Base-by-base conservation (phyloP, 2,113 vertebrate species). In the Anseranas semipalmata region DNA sequence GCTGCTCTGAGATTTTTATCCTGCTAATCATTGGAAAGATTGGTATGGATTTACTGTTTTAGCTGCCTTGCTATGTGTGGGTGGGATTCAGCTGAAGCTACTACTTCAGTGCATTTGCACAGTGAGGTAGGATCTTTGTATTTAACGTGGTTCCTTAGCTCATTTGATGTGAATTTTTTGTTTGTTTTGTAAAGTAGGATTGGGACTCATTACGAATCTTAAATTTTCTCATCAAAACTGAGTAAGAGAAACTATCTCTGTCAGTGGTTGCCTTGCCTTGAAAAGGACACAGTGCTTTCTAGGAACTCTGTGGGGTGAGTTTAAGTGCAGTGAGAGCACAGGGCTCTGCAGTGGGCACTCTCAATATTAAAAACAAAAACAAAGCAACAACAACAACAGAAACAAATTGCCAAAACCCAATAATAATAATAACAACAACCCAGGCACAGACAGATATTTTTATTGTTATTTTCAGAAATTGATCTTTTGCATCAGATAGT, bases 21-120 rank as follows among this genome's bases (percentile, higher is more conserved):
- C 55, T 77, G 28, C 33, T 95, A 58, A 96, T 97, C 50, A 92
- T 63, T 77, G 87, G 32, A 63, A 83, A 83, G 74, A 90, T 88
- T 95, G 82, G 27, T 71, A 46, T 73, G 72, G 87, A 92, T 94
- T 94, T 93, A 65, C 63, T 83, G 19, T 37, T 68, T 77, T 41
- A 90, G n/a, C 45, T 80, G 32, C 53, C 25, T 87, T 80, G 33
- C 71, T 85, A 0, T n/a, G 9, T 52, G 20, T 80, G 46, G 14
- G 35, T 63, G 59, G 55, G 78, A 63, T 71, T 85, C 66, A 92
- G 25, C 3, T 80, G 28, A 88, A 59, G 65, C 88, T 93, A 81
- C 83, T 79, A 75, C 66, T 89, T 85, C 37, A 24, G 25, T 19
- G 9, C 73, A 43, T 84, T 92, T 95, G 55, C 30, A 10, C 46